Evolutionary conservation across 2,113 vertebrate species (phyloP).

Genomic region (Tragelaphus strepsiceros): DNA sequence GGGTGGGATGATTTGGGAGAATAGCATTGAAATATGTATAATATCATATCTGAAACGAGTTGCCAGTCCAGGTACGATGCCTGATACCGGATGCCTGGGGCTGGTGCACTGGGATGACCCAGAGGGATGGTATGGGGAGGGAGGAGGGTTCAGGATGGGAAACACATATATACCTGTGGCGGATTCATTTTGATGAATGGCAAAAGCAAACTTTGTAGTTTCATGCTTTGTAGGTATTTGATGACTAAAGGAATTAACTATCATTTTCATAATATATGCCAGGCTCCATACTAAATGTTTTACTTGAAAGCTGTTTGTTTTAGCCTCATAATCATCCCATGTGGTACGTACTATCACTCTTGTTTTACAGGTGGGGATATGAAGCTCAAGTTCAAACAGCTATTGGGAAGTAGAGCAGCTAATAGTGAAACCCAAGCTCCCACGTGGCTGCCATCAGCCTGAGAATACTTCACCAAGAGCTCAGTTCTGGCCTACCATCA

Average conservation of each 20-base stretch:
- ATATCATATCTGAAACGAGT: too few species aligned
- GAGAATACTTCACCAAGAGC: not conserved
- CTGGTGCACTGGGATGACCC: too few species aligned
- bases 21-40: too few species aligned
- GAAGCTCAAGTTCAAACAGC: not conserved
- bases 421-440: not conserved
- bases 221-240: not conserved
- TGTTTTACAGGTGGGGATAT: not conserved
- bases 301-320: not conserved
- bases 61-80: too few species aligned
- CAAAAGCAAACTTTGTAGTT: not conserved
- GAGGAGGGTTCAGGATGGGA: too few species aligned
- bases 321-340: not conserved
- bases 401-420: not conserved
- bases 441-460: not conserved
- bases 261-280: not conserved
- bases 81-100: too few species aligned
- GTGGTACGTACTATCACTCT: not conserved
- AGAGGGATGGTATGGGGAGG: too few species aligned
- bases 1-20: too few species aligned
- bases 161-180: too few species aligned
- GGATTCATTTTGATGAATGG: too few species aligned
- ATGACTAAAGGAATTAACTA: not conserved
- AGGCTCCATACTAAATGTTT: not conserved
- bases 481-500: not conserved